Evolutionary conservation across 2,797 vertebrate genomes (phyloP).

Genomic region (Melanogrammus aeglefinus): DNA sequence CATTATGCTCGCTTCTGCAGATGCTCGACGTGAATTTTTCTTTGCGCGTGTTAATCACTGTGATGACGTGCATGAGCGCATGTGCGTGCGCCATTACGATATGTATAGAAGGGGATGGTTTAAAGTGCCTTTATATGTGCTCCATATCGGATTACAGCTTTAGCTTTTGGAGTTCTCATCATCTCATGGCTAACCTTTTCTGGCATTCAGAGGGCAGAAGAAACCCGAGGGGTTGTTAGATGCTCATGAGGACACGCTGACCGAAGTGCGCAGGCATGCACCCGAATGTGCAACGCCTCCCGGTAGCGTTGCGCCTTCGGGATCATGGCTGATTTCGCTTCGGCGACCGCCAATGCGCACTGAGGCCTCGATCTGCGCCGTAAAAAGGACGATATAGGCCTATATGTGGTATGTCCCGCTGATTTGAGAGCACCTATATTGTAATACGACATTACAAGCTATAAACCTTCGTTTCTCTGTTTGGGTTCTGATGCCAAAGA

Average conservation of each 20-base stretch:
- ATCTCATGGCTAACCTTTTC: conserved; percentile 44
- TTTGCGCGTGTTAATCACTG: background rate
- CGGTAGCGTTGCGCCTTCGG: too few species aligned
- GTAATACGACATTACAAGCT: too few species aligned
- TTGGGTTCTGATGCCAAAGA: background rate
- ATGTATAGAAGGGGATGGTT: background rate
- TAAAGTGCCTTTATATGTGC: background rate
- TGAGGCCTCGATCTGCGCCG: too few species aligned
- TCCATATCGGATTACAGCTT: conserved; percentile 7
- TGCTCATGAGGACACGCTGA: background rate
- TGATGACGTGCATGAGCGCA: background rate
- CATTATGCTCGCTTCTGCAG: background rate
- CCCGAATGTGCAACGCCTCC: too few species aligned
- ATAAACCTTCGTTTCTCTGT: background rate
- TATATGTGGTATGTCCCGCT: too few species aligned
- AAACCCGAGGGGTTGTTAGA: conserved; percentile 33
- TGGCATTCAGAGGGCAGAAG: conserved; percentile 54
- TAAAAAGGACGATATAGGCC: too few species aligned
- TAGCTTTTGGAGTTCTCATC: conserved; percentile 28
- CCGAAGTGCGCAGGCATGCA: background rate
- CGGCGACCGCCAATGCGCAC: too few species aligned
- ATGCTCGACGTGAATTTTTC: background rate
- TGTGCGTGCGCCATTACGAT: background rate
- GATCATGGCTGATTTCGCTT: too few species aligned
- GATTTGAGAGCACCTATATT: too few species aligned